These are phyloP conservation scores for Eupsilia transversa DNA, from an alignment of 2,888 invertebrate species.

Conservation along the genomic window DNA sequence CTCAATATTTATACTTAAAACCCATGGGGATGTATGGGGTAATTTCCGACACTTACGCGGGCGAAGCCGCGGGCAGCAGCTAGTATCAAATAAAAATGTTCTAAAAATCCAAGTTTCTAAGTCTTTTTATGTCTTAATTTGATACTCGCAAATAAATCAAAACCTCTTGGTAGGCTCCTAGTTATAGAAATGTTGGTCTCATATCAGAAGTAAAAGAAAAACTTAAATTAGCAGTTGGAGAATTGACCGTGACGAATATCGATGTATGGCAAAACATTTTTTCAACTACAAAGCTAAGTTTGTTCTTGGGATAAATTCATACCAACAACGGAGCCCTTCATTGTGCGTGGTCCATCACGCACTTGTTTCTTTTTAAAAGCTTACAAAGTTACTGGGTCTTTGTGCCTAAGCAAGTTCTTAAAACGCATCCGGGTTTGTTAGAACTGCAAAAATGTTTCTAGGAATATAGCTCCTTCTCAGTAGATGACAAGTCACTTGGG, in stretches of 20 bases:
- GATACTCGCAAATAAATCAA: neutral
- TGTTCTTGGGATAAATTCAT: neutral
- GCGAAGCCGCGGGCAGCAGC: too few relatives aligned
- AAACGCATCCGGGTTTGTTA: constrained; percentile 49
- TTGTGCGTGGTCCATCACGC: neutral
- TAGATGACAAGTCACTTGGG: constrained; percentile 51
- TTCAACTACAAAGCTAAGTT: neutral
- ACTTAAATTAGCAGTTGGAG: too few relatives aligned
- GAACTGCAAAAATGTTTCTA: constrained; percentile 44
- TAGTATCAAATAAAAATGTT: too few relatives aligned
- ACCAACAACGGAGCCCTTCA: neutral
- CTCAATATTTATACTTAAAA: too few relatives aligned
- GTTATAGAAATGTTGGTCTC: too few relatives aligned
- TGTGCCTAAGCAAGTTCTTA: constrained; percentile 11
- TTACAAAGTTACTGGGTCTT: constrained; percentile 20
- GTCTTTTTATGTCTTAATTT: neutral
- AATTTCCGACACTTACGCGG: too few relatives aligned
- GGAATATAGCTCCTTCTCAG: constrained; percentile 49
- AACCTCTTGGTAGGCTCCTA: too few relatives aligned
- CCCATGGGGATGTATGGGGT: too few relatives aligned
- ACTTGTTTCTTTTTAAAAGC: constrained; percentile 15
- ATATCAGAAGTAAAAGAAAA: too few relatives aligned
- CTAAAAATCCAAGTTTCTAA: neutral
- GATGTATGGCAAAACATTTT: neutral
- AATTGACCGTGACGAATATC: neutral